Evolutionary conservation across 2,888 invertebrate species (phyloP).

Genomic region (Mycalesis mineus): DNA sequence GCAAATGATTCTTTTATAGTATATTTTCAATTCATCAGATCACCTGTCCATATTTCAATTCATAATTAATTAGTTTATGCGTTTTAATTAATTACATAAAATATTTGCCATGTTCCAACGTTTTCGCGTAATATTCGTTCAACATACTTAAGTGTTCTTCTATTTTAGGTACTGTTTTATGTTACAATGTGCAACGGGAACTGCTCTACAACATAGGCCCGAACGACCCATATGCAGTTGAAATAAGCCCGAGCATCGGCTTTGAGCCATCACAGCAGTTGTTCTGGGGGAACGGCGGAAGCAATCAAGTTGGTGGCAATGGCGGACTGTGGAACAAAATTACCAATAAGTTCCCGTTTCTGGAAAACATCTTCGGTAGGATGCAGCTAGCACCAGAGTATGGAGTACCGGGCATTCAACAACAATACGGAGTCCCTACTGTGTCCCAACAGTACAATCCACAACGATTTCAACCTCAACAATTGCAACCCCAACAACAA

Average conservation of each 20-base stretch:
- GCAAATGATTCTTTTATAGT: not conserved
- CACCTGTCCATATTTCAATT: not conserved
- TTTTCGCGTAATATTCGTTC: no score
- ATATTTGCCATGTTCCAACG: no score
- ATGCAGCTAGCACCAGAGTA: conserved; percentile 58
- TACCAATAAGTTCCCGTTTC: conserved; percentile 68
- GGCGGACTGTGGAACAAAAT: conserved; percentile 64
- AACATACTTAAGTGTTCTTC: not conserved
- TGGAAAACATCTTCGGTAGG: conserved; percentile 65
- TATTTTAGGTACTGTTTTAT: conserved; percentile 55
- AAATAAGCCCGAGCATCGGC: conserved; percentile 43
- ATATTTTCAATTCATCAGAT: not conserved
- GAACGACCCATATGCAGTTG: conserved; percentile 55
- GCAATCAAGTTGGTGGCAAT: conserved; percentile 68
- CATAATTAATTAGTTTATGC: not conserved
- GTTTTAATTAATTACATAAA: no score
- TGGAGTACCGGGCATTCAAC: conserved; percentile 40
- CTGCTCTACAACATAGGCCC: conserved; percentile 57
- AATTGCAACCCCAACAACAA: conserved; percentile 22
- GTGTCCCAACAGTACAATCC: conserved; percentile 29
- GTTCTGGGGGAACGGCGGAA: conserved; percentile 60
- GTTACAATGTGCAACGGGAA: conserved; percentile 59
- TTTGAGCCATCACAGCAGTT: conserved; percentile 62
- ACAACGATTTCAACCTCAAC: conserved; percentile 15
- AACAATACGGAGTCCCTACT: conserved; percentile 49